These are phyloP conservation scores for Phocides pigmalion DNA, from an alignment of 1,140 invertebrate species.

Conservation along the genomic window DNA sequence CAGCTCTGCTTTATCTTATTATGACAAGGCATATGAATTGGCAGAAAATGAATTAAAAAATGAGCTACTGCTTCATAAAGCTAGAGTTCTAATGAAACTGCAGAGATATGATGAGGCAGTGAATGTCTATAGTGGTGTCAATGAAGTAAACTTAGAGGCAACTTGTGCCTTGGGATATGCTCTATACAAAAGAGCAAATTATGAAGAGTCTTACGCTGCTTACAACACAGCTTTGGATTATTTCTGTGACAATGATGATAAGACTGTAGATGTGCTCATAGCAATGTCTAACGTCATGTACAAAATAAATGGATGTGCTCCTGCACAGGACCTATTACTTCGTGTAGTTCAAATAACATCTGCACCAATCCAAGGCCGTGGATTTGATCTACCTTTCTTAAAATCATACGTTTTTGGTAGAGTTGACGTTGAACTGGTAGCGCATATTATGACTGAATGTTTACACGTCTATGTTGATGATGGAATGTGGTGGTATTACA, in stretches of 20 bases:
- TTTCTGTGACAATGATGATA: slow-evolving; percentile 86
- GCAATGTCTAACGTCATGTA: slow-evolving; percentile 93
- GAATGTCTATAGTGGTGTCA: slow-evolving; percentile 85
- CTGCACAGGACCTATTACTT: slow-evolving; percentile 78
- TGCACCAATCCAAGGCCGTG: slow-evolving; percentile 38
- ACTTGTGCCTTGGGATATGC: slow-evolving; percentile 91
- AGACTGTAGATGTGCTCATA: slow-evolving; percentile 89
- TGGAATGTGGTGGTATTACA: slow-evolving; percentile 66
- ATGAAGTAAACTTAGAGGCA: slow-evolving; percentile 87
- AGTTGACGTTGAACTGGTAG: slow-evolving; percentile 56
- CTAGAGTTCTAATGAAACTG: slow-evolving; percentile 86
- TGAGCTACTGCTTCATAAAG: slow-evolving; percentile 87
- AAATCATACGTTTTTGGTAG: slow-evolving; percentile 64
- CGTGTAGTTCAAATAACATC: slow-evolving; percentile 50
- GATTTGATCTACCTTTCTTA: slow-evolving; percentile 70
- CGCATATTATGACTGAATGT: slow-evolving; percentile 61
- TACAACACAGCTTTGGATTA: slow-evolving; percentile 90
- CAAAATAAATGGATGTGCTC: slow-evolving; percentile 87
- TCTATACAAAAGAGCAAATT: slow-evolving; percentile 88
- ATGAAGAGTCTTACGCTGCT: slow-evolving; percentile 89
- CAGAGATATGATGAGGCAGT: slow-evolving; percentile 87
- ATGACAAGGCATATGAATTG: slow-evolving; percentile 85
- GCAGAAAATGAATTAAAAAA: slow-evolving; percentile 83
- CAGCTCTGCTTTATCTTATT: slow-evolving; percentile 86
- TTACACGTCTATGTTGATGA: slow-evolving; percentile 64